Base-by-base conservation (phyloP, 2,888 invertebrate species). In the Caenorhabditis imperialis region DNA sequence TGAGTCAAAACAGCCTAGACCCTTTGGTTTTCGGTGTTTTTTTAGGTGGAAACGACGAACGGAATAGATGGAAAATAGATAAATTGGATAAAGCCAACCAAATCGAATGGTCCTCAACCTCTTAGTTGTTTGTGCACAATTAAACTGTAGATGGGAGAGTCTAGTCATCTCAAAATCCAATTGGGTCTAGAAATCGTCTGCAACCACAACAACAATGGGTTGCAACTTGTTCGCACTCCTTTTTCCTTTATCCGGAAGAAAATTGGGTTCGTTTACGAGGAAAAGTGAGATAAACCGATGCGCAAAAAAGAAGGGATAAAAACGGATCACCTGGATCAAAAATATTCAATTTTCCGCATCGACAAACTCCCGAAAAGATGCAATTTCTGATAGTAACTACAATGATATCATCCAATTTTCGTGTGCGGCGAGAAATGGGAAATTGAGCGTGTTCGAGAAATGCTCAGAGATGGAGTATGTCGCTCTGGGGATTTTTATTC, bases 351-450 rank as follows among this genome's bases (percentile, higher is more conserved):
- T 57, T 67, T 67, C 50, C 67, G 67, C 67, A 35, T 67, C 57
- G 57, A 51, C 57, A 57, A 6, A 57, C 67, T 44, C 51, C 40
- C 63, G 48, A 65, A 33, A 44, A 67, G 67, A 67, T 67, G 50
- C 67, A 57, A 67, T 67, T 67, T 57, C 50, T 67, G 67, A 67
- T 67, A 67, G 57, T 67, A 44, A 57, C 57, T 27, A 51, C 57
- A 67, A 65, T 67, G 67, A 67, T 67, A 67, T 67, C 67, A 67
- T 67, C 44, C 67, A 57, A 67, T 67, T 67, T 57, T 30, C 30
- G 42, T 44, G 55, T 14, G 65, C 37, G 20, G 16, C 25, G 60
- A 30, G 48, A 40, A 54, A 42, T 48, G 51, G 38, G 51, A 51
- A 38, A 38, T 35, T 10, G 38, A n/a, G 38, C 51, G 38, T 51